Percentiles rank a stretch among this genome's conserved stretches.
Conservation (phyloP, 2,797 vertebrate species). For the Labroides dimidiatus region DNA sequence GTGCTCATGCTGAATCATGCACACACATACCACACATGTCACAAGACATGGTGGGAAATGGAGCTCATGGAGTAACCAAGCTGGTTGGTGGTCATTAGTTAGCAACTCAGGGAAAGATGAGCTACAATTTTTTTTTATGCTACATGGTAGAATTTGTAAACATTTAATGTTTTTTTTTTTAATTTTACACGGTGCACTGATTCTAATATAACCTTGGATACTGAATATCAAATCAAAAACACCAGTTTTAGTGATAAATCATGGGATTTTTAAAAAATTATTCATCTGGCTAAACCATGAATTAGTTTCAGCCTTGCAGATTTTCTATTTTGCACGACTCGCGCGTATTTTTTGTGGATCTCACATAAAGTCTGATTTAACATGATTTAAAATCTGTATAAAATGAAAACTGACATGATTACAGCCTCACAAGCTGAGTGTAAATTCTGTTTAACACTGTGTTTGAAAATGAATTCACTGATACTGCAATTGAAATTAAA, state of each 20-base stretch:
- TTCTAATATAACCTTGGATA: too few species aligned
- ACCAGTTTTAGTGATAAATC: neutral
- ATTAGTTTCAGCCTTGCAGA: too few species aligned
- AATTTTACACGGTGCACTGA: too few species aligned
- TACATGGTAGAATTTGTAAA: too few species aligned
- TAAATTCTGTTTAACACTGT: neutral
- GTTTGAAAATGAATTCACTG: neutral
- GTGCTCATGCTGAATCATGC: constrained; percentile 14
- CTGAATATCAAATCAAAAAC: neutral
- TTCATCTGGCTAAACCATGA: neutral
- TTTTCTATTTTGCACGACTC: too few species aligned
- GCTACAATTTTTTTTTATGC: too few species aligned
- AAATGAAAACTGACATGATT: neutral
- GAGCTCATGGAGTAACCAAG: constrained; percentile 3
- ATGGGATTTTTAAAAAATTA: neutral
- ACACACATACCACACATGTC: constrained; percentile 21
- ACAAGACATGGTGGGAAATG: neutral
- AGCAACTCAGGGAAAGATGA: too few species aligned
- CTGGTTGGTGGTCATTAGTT: neutral
- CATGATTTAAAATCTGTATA: too few species aligned
- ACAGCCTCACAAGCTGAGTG: neutral
- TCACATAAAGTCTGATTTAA: too few species aligned
- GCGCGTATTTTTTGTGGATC: too few species aligned
- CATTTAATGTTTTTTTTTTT: too few species aligned
- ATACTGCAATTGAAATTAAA: constrained; percentile 1